A percentile compares a stretch with the other conserved stretches of the same genome.
phyloP scores from a whole-genome alignment of 2,797 vertebrate species.

The Poeciliopsis paucimaculata region DNA sequence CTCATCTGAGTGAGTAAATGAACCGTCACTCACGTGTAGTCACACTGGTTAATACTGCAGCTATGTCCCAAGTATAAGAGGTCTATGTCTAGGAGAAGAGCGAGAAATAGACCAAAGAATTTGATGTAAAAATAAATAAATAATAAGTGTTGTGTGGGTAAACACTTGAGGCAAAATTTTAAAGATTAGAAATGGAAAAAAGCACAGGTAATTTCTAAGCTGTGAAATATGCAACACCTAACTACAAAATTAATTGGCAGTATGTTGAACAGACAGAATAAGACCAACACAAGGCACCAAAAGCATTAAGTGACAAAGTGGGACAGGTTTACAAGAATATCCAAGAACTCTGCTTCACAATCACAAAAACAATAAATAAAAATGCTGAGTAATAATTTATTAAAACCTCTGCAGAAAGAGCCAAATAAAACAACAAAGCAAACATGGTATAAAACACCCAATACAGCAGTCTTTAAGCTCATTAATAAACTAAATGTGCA shows the following conservation, averaged over 20 bases:
- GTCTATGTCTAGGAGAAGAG: background rate
- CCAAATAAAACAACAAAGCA: background rate
- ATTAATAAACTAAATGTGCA: background rate
- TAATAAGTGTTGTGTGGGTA: background rate
- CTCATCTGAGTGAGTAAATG: slow-evolving; percentile 67
- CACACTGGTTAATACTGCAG: slow-evolving; percentile 45
- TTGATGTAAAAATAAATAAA: background rate
- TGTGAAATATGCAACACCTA: background rate
- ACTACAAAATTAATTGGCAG: background rate
- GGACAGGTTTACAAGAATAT: background rate
- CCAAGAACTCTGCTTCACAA: background rate
- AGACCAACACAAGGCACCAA: background rate
- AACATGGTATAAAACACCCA: background rate
- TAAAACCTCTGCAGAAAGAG: background rate
- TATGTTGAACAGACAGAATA: background rate
- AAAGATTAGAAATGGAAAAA: background rate
- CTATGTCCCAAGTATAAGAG: slow-evolving; percentile 9
- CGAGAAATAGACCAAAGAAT: background rate
- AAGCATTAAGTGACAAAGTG: background rate
- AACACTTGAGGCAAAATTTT: background rate
- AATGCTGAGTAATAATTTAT: background rate
- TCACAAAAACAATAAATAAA: background rate
- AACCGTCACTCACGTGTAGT: slow-evolving; percentile 42
- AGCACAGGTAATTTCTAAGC: background rate
- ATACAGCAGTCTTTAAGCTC: background rate